A percentile compares a stretch with the other conserved stretches of the same genome.
phyloP scores from a whole-genome alignment of 2,888 invertebrate species.

The Dryococelus australis region DNA sequence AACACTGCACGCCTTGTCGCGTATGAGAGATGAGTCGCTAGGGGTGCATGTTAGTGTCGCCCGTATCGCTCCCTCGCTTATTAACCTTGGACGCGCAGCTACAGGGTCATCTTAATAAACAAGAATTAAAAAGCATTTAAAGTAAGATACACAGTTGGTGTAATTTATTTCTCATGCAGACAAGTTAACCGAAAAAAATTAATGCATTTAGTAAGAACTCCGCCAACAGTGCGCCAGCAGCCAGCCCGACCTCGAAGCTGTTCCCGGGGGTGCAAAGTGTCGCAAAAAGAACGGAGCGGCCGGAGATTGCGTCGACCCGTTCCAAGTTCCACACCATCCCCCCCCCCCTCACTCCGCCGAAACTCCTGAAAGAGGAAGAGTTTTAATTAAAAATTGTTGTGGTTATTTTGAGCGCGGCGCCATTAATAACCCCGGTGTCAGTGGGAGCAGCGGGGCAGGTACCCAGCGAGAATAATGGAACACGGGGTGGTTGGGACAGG shows the following conservation, averaged over 20 bases:
- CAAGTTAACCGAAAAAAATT: too few relatives aligned
- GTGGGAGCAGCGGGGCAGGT: neutral
- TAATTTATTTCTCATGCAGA: too few relatives aligned
- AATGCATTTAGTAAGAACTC: too few relatives aligned
- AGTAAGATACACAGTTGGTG: too few relatives aligned
- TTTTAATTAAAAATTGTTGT: conserved; percentile 16
- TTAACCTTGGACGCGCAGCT: too few relatives aligned
- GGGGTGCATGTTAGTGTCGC: too few relatives aligned
- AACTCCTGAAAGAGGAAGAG: neutral
- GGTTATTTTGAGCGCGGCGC: conserved; percentile 4
- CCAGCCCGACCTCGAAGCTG: neutral
- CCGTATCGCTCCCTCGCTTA: too few relatives aligned
- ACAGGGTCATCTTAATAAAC: too few relatives aligned
- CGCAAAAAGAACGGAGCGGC: neutral
- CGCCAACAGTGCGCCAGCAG: neutral
- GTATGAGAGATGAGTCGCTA: too few relatives aligned
- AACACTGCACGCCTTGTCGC: too few relatives aligned
- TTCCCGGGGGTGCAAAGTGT: neutral
- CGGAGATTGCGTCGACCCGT: neutral
- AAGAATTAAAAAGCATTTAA: too few relatives aligned
- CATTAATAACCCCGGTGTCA: neutral
- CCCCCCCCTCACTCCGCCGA: neutral
- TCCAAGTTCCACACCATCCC: neutral
- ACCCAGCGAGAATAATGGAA: neutral
- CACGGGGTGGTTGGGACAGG: neutral